These are phyloP conservation scores for Raphicerus campestris DNA, from an alignment of 2,113 vertebrate species.

Conservation along the genomic window DNA sequence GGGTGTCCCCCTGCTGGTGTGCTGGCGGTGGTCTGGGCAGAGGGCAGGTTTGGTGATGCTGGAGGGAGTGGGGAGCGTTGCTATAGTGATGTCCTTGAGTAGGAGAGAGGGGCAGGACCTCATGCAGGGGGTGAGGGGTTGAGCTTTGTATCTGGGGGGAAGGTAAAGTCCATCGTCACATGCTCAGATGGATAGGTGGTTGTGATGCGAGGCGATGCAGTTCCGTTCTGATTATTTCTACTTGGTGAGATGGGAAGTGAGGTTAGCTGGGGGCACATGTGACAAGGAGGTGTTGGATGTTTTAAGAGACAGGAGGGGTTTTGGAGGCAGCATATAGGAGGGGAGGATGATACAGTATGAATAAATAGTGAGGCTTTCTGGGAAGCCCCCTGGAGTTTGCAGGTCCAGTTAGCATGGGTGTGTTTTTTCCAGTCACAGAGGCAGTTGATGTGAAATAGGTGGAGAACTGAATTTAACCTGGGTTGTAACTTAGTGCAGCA, in stretches of 20 bases:
- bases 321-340: not conserved
- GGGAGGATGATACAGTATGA: fast-evolving
- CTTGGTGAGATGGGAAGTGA: not conserved
- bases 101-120: not conserved
- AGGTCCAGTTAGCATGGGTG: fast-evolving
- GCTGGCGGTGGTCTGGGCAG: fast-evolving
- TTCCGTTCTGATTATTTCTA: not conserved
- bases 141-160: not conserved
- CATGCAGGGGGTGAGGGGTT: not conserved
- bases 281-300: not conserved
- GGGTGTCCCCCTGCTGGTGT: no score
- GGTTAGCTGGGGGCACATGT: fast-evolving
- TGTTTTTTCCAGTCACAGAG: not conserved
- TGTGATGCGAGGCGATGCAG: not conserved
- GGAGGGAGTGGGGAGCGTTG: no score
- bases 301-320: not conserved
- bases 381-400: not conserved
- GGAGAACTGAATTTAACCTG: not conserved
- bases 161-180: not conserved
- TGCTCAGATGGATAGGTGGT: not conserved
- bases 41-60: not conserved
- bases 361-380: no score
- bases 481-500: not conserved
- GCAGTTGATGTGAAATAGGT: fast-evolving
- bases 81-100: not conserved